Conservation (phyloP, 2,888 invertebrate species). For the Eugnorisma glareosa region DNA sequence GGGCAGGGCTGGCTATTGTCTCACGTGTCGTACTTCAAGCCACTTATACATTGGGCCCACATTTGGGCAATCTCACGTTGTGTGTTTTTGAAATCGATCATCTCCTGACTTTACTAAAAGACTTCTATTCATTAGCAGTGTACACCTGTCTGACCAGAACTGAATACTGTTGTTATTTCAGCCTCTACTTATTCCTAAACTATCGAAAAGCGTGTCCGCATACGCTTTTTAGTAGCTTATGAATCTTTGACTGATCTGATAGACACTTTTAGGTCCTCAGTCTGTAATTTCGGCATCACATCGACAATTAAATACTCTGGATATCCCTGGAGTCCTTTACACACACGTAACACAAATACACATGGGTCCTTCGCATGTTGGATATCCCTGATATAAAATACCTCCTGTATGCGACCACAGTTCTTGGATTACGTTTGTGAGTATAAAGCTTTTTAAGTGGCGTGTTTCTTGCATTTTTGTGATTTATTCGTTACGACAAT, state of each 20-base stretch:
- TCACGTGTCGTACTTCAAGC: not conserved
- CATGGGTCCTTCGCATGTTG: not conserved
- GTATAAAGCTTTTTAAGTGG: conserved; percentile 49
- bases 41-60: not conserved
- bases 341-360: not conserved
- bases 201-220: too few relatives aligned
- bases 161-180: not conserved
- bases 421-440: conserved; percentile 35
- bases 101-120: not conserved
- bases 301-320: not conserved
- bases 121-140: not conserved
- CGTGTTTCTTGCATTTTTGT: conserved; percentile 41
- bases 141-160: not conserved
- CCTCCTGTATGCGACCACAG: conserved; percentile 18
- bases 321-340: not conserved
- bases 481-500: conserved; percentile 23
- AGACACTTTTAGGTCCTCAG: too few relatives aligned
- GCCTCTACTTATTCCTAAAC: not conserved
- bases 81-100: too few relatives aligned
- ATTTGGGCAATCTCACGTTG: not conserved
- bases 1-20: conserved; percentile 47
- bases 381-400: conserved; percentile 42
- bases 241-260: too few relatives aligned
- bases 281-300: not conserved
- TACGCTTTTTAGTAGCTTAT: too few relatives aligned